Percentiles rank a stretch among this genome's conserved stretches.
Evolutionary conservation across 2,797 vertebrate genomes (phyloP).

Genomic region (Mus minutoides): DNA sequence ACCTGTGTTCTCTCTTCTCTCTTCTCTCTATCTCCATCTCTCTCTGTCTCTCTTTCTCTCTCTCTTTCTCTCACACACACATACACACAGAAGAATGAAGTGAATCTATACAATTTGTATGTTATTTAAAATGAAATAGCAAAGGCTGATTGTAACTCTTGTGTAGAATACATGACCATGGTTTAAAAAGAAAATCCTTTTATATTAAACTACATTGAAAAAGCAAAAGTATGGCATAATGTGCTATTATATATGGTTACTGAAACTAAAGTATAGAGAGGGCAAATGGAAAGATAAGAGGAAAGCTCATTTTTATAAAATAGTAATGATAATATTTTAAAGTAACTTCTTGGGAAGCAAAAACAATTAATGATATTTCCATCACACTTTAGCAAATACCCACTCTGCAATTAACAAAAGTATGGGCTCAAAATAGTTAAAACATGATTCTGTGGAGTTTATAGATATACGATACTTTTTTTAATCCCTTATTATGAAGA

Average conservation of each 20-base stretch:
- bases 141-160: neutral
- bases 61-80: neutral
- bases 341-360: neutral
- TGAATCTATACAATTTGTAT: neutral
- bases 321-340: neutral
- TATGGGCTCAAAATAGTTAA: neutral
- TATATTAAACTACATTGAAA: constrained; percentile 14
- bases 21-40: no score
- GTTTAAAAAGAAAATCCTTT: constrained; percentile 3
- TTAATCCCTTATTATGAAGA: constrained; percentile 16
- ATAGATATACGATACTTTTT: neutral
- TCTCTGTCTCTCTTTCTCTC: no score
- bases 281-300: neutral
- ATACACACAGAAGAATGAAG: neutral
- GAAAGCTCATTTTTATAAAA: neutral
- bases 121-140: neutral
- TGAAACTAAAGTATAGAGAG: neutral
- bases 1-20: no score
- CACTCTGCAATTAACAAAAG: neutral
- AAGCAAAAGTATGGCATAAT: neutral
- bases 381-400: neutral
- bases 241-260: neutral
- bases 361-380: neutral
- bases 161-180: neutral
- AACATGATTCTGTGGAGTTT: constrained; percentile 12